phyloP scores from a whole-genome alignment of 2,888 invertebrate species.

The Alloscopus bannaensis region DNA sequence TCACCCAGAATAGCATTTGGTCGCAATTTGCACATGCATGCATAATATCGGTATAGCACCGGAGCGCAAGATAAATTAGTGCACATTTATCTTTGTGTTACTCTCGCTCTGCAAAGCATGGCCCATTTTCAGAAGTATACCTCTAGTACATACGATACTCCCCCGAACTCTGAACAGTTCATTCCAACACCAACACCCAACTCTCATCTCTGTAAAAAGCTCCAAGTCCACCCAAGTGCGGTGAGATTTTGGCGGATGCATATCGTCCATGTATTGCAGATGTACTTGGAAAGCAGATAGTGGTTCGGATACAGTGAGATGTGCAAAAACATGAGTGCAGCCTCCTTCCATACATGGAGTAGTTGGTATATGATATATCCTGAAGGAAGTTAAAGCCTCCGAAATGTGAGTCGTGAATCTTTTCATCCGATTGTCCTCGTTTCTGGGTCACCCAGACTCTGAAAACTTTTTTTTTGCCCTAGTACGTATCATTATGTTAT shows the following conservation, averaged over 20 bases:
- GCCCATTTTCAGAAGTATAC: conserved; percentile 46
- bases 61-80: neutral
- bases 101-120: conserved; percentile 30
- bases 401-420: conserved; percentile 32
- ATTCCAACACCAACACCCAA: too few relatives aligned
- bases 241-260: too few relatives aligned
- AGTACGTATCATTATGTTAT: conserved; percentile 41
- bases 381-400: conserved; percentile 23
- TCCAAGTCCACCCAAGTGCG: too few relatives aligned
- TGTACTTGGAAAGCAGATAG: too few relatives aligned
- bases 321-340: neutral
- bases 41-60: neutral
- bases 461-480: conserved; percentile 18
- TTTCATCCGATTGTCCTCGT: conserved; percentile 58
- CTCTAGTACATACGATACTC: too few relatives aligned
- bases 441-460: conserved; percentile 57
- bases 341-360: neutral
- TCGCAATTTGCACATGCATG: neutral
- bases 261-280: too few relatives aligned
- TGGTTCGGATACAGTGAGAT: conserved; percentile 1
- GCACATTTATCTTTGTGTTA: neutral
- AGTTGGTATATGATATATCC: neutral
- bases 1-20: neutral
- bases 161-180: too few relatives aligned
- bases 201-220: too few relatives aligned